Evolutionary conservation across 2,797 vertebrate species (phyloP), one percentile per base, ranked within the genome.

Genomic region (Phalanger gymnotis): DNA sequence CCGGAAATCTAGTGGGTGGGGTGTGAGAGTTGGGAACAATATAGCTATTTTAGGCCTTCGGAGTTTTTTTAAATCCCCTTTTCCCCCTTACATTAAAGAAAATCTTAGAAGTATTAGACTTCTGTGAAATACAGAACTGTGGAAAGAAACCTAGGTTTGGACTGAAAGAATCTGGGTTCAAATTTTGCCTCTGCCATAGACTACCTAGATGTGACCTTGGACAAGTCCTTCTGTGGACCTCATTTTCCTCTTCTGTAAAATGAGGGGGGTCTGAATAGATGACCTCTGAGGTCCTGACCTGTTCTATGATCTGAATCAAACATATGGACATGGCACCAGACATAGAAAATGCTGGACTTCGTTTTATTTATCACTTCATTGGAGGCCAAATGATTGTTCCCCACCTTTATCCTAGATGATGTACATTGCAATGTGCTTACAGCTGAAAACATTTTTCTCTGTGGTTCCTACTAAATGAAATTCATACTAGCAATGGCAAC

Each of bases 21-120:
- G 92, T 25, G 95, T 94, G 16, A 25, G 47, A 95, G 5, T 94
- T 61, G 94, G 91, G 66, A 90, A 57, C 93, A 96, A 89, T 92
- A 91, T 90, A 30, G 87, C 53, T 90, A 94, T 92, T 96, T 93
- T 91, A 92, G 87, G 93, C 25, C 92, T 31, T 6, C 53, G 1
- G 47, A 53, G 89, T 94, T 93, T 93, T 54, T 58, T 73, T 66
- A 5, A n/a, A 66, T 31, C 31, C 58, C 14, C 90, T 90, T 92
- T 90, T 51, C 16, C 73, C 92, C 89, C 14, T 96, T 93, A 92
- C 91, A 40, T 73, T 90, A 95, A 96, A 54, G 92, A 92, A 61
- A n/a, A 93, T 7, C 56, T 95, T 54, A 30, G 91, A 96, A 6
- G 54, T 91, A 53, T 81, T 92, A 5, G 58, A 73, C 90, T 2